Conservation (phyloP, 23 tunicate species). For the Aplidium turbinatum region DNA sequence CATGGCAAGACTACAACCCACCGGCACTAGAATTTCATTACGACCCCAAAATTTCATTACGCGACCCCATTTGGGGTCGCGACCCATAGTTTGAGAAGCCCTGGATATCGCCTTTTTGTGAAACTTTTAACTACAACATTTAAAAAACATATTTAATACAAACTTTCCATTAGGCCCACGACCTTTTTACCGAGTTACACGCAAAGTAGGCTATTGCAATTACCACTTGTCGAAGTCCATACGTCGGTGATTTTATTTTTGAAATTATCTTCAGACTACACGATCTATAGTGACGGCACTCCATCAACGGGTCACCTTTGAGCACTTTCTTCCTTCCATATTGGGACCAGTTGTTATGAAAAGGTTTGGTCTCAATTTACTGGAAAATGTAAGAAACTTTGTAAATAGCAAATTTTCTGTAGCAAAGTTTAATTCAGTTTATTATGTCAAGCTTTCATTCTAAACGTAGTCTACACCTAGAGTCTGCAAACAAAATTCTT, state of each 20-base stretch:
- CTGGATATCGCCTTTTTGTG: too few relatives aligned
- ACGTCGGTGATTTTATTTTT: not conserved
- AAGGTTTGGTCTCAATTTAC: constrained; percentile 43
- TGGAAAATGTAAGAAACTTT: constrained; percentile 30
- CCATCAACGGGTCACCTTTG: constrained; percentile 48
- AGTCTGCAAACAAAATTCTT: not conserved
- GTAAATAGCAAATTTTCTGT: not conserved
- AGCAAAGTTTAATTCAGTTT: not conserved
- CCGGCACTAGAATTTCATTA: too few relatives aligned
- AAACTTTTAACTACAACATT: too few relatives aligned
- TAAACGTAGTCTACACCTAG: not conserved
- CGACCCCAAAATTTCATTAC: too few relatives aligned
- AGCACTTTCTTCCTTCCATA: constrained; percentile 50
- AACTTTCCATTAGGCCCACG: not conserved
- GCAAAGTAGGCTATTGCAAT: too few relatives aligned
- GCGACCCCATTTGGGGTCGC: too few relatives aligned
- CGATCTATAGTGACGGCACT: constrained; percentile 49
- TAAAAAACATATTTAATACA: too few relatives aligned
- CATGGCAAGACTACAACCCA: too few relatives aligned
- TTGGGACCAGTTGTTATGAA: constrained; percentile 42
- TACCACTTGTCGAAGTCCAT: not conserved
- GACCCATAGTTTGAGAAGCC: too few relatives aligned
- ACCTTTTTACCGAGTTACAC: too few relatives aligned
- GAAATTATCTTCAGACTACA: constrained; percentile 36
- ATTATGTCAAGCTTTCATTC: not conserved